Conservation (phyloP, 2,888 invertebrate species). For the Parascotia fuliginaria region DNA sequence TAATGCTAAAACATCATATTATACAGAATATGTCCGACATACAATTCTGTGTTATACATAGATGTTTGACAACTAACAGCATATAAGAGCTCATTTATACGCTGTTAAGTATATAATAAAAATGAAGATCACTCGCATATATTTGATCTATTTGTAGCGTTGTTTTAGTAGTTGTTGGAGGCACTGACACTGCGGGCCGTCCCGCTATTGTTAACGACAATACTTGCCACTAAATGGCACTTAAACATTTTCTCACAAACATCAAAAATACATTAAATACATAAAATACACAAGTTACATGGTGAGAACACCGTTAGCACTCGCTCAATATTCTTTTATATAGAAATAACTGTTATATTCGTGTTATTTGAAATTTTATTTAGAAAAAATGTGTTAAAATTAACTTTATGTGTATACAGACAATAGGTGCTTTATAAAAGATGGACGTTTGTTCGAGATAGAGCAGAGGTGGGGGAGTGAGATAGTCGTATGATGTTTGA, state of each 20-base stretch:
- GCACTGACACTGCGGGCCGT: not conserved
- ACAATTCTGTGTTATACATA: not conserved
- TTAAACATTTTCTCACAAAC: constrained; percentile 14
- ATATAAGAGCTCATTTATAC: not conserved
- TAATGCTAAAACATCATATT: too few relatives aligned
- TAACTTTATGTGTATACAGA: constrained; percentile 11
- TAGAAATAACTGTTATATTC: constrained; percentile 2
- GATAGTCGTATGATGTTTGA: constrained; percentile 6
- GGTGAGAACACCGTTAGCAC: constrained; percentile 10
- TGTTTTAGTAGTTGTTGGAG: too few relatives aligned
- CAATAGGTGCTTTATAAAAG: not conserved
- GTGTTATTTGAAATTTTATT: constrained; percentile 5
- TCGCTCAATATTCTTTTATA: constrained; percentile 10
- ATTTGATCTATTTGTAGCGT: constrained; percentile 8
- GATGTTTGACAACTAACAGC: too few relatives aligned
- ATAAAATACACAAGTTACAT: constrained; percentile 6
- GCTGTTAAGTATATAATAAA: constrained; percentile 6
- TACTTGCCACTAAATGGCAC: constrained; percentile 7
- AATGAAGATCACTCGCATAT: constrained; percentile 1
- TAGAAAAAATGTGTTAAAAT: constrained; percentile 9
- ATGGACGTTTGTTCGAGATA: not conserved
- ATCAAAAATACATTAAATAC: constrained; percentile 14
- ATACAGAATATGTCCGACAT: too few relatives aligned
- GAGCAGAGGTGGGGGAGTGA: not conserved
- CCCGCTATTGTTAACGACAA: constrained; percentile 2